Conservation (phyloP, 2,888 invertebrate genomes). For the Netelia fuscicornis region DNA sequence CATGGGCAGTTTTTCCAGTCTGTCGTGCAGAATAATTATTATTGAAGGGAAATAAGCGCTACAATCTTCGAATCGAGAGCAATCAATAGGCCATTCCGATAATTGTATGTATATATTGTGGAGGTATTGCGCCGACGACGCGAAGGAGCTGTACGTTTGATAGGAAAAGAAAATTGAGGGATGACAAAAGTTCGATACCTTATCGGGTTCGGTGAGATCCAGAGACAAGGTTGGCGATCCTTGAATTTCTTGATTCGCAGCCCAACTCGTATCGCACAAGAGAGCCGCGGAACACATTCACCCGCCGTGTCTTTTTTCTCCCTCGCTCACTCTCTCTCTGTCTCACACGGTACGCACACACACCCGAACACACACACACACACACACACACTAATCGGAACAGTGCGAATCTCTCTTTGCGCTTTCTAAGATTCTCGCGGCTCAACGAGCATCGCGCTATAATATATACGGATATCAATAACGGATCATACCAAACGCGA, state of each 20-base stretch:
- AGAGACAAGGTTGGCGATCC: conserved; percentile 56
- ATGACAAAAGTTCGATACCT: conserved; percentile 45
- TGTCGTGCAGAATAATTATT: background rate
- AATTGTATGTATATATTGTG: background rate
- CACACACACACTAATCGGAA: conserved; percentile 33
- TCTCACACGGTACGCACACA: background rate
- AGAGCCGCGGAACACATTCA: conserved; percentile 67
- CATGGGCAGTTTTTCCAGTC: background rate
- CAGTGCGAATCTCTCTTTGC: conserved; percentile 63
- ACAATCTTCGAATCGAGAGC: background rate
- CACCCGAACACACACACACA: conserved; percentile 40
- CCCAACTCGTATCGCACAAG: conserved; percentile 66
- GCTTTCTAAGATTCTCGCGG: conserved; percentile 67
- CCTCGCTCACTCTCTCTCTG: conserved; percentile 22
- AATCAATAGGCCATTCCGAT: background rate
- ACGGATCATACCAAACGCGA: conserved; percentile 33
- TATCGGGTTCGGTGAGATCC: conserved; percentile 47
- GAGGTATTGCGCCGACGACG: background rate
- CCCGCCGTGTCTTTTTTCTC: conserved; percentile 41
- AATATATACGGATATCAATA: conserved; percentile 15
- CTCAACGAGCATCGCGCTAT: conserved; percentile 64
- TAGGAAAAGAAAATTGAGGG: background rate
- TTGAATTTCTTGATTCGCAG: conserved; percentile 58
- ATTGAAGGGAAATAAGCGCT: background rate
- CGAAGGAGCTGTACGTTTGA: background rate